Conservation (phyloP, 1,140 invertebrate genomes). For the Dendroctonus valens region DNA sequence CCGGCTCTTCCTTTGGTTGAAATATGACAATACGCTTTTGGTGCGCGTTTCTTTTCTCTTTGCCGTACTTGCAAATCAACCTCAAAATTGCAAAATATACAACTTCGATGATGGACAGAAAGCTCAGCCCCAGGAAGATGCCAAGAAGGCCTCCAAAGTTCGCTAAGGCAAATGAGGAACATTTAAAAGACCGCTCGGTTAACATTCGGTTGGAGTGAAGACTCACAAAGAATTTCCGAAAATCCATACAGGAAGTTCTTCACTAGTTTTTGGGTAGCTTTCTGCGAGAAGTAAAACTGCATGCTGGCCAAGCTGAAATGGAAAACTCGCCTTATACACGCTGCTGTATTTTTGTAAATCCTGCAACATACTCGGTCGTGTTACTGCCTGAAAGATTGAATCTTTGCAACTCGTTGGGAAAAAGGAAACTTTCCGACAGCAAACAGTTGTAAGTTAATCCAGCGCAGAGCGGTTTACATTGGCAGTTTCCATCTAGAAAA, state of each 20-base stretch:
- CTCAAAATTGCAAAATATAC: constrained; percentile 32
- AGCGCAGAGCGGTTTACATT: constrained; percentile 31
- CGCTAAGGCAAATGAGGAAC: constrained; percentile 31
- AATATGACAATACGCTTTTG: too few relatives aligned
- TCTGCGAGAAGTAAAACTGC: constrained; percentile 33
- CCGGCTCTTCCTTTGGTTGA: too few relatives aligned
- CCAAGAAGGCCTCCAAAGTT: constrained; percentile 75
- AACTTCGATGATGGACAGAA: constrained; percentile 60
- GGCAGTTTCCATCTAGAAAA: constrained; percentile 28
- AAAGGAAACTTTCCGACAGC: background rate
- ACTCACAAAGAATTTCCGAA: constrained; percentile 40
- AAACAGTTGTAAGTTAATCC: constrained; percentile 15
- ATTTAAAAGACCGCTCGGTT: background rate
- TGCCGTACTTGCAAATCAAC: constrained; percentile 19
- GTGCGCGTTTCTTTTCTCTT: constrained; percentile 10
- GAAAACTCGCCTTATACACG: background rate
- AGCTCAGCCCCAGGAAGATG: constrained; percentile 76
- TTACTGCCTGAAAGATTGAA: background rate
- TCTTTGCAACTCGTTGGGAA: background rate
- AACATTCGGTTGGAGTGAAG: background rate
- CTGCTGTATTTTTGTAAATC: too few relatives aligned
- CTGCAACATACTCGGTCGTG: too few relatives aligned
- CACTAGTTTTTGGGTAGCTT: constrained; percentile 12
- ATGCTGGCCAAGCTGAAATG: constrained; percentile 31
- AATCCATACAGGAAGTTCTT: constrained; percentile 37